Percentiles rank a stretch among this genome's conserved stretches.
Conservation (phyloP, 2,797 vertebrate genomes). For the Onychomys leucogaster region DNA sequence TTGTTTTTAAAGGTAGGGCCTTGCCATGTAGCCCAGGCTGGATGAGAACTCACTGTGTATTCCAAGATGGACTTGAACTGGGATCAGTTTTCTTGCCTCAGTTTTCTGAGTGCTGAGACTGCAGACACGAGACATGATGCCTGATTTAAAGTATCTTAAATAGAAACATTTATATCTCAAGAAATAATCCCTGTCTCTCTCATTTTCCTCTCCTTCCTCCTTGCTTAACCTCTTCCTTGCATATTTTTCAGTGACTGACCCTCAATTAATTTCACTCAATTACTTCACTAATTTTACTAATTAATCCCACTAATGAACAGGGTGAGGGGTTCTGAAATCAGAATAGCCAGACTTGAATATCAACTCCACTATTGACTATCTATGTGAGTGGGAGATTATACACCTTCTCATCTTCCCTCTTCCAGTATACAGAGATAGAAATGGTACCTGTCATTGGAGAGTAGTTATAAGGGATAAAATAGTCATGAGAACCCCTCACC, state of each 20-base stretch:
- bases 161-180: background rate
- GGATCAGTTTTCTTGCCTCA: background rate
- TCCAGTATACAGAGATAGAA: background rate
- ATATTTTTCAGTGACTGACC: background rate
- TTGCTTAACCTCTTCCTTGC: background rate
- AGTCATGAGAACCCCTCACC: background rate
- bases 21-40: background rate
- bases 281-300: background rate
- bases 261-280: background rate
- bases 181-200: background rate
- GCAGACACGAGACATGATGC: background rate
- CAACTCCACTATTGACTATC: background rate
- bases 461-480: background rate
- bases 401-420: background rate
- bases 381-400: background rate
- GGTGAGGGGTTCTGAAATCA: background rate
- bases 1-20: background rate
- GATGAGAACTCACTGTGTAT: background rate
- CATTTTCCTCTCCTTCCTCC: background rate
- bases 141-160: slow-evolving; percentile 15
- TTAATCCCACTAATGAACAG: background rate
- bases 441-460: background rate
- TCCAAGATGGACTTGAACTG: background rate
- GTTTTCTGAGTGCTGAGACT: background rate
- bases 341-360: background rate